A percentile compares a stretch with the other conserved stretches of the same genome.
These are phyloP conservation scores for Lagopus leucura DNA, from an alignment of 2,113 vertebrate species.

Conservation along the genomic window DNA sequence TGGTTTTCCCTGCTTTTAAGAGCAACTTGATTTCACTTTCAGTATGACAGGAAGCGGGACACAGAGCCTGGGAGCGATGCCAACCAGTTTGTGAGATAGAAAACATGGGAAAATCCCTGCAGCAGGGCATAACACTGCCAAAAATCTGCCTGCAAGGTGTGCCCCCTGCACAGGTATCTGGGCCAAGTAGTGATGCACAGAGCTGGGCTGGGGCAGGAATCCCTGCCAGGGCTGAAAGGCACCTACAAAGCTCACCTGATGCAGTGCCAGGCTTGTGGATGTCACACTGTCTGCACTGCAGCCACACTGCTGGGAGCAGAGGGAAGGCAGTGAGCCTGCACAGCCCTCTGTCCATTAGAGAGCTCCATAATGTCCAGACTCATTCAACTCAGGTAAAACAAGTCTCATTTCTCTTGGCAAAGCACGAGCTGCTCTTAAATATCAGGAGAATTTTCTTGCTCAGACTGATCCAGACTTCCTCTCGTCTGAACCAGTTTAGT, in stretches of 20 bases:
- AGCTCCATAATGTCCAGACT: neutral
- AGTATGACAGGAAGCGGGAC: rapidly evolving
- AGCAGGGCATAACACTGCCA: neutral
- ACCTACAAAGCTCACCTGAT: rapidly evolving
- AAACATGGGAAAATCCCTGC: rapidly evolving
- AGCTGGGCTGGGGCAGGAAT: neutral
- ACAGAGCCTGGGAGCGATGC: rapidly evolving
- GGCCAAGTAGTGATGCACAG: rapidly evolving
- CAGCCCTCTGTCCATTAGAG: neutral
- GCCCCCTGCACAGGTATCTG: no score
- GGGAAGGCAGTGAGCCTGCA: neutral
- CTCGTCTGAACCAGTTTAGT: neutral
- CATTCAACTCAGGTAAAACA: neutral
- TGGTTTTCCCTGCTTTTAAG: neutral
- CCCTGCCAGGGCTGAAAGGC: neutral
- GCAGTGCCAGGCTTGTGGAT: no score
- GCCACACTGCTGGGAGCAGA: rapidly evolving
- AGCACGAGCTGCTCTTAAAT: neutral
- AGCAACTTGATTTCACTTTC: neutral
- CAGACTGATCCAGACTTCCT: neutral
- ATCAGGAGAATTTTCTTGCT: neutral
- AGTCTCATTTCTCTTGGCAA: neutral
- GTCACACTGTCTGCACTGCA: neutral
- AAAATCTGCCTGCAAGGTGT: neutral
- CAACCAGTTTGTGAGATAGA: rapidly evolving